A percentile compares a stretch with the other conserved stretches of the same genome.
These are phyloP conservation scores for Alosa alosa DNA, from an alignment of 2,113 vertebrate genomes.

Conservation along the genomic window DNA sequence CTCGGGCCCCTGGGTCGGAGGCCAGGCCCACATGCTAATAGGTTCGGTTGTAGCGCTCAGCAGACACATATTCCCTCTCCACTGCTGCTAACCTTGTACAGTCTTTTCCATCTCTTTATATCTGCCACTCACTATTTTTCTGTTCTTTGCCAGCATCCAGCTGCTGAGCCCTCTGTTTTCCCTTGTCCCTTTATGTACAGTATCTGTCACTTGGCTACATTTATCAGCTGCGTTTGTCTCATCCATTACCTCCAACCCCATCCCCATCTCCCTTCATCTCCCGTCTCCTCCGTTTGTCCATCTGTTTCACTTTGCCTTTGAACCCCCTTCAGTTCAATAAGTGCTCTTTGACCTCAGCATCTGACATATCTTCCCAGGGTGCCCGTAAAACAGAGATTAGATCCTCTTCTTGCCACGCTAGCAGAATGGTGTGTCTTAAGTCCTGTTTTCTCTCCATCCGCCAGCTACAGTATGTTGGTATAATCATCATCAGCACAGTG, in stretches of 20 bases:
- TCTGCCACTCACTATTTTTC: not conserved
- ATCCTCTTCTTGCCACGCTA: not conserved
- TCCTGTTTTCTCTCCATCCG: not conserved
- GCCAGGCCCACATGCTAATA: not conserved
- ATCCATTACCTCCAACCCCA: not conserved
- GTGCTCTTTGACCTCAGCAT: not conserved
- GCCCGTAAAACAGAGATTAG: not conserved
- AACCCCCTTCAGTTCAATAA: not conserved
- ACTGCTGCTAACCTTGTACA: no score
- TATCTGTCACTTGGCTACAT: not conserved
- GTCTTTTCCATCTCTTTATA: no score
- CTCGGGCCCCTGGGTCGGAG: slow-evolving; percentile 24
- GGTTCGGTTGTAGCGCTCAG: not conserved
- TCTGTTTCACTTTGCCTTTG: not conserved
- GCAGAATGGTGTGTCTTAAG: not conserved
- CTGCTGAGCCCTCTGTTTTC: not conserved
- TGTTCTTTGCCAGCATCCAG: not conserved
- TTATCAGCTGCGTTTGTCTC: not conserved
- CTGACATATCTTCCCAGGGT: not conserved
- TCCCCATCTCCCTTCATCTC: not conserved
- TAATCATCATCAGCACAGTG: not conserved
- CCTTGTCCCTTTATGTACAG: not conserved
- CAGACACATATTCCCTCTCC: not conserved
- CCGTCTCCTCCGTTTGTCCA: not conserved
- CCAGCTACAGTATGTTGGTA: not conserved